These are phyloP conservation scores for Lycaon pictus DNA, from an alignment of 2,113 vertebrate genomes.

Conservation along the genomic window DNA sequence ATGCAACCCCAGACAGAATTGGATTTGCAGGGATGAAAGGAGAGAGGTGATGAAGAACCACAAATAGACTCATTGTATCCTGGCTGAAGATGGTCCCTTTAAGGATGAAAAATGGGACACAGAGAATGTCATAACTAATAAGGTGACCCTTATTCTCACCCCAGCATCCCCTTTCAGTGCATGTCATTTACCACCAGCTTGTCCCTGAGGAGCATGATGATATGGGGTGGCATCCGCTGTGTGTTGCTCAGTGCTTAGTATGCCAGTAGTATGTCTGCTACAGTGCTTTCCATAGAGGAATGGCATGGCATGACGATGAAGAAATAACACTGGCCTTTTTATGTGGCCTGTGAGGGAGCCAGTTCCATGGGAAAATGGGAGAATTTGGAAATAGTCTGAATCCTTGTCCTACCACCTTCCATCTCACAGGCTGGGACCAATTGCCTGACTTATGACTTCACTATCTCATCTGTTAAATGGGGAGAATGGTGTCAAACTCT, in stretches of 20 bases:
- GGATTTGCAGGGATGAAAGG: slow-evolving; percentile 57
- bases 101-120: background rate
- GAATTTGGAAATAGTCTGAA: background rate
- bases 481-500: background rate
- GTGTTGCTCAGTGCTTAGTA: background rate
- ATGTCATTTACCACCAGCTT: background rate
- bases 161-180: background rate
- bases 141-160: background rate
- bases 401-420: background rate
- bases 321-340: background rate
- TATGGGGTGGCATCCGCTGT: background rate
- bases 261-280: background rate
- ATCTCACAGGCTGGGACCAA: background rate
- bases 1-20: background rate
- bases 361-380: background rate
- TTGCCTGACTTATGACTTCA: background rate
- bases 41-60: background rate
- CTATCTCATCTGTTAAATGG: background rate
- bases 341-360: background rate
- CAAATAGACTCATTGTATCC: background rate
- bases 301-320: background rate
- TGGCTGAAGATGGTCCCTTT: background rate
- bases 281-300: background rate
- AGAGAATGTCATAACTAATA: background rate
- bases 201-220: background rate